Evolutionary conservation across 2,888 invertebrate genomes (phyloP).

Genomic region (Erebia palarica): DNA sequence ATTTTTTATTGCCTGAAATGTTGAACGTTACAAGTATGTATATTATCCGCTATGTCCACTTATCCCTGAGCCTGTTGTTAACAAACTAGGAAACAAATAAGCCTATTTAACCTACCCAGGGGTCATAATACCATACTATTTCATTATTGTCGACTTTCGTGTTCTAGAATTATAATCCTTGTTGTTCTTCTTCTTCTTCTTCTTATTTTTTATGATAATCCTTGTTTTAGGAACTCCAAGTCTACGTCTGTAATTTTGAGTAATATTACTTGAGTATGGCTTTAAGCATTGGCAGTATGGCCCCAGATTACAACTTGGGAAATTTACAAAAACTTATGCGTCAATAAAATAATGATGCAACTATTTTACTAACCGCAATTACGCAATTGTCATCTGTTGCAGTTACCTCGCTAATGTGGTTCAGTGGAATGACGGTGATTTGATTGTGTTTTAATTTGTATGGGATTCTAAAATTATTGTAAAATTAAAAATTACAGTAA

Average conservation of each 20-base stretch:
- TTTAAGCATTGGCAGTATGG: too few relatives aligned
- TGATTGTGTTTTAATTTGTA: constrained; percentile 3
- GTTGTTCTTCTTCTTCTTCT: too few relatives aligned
- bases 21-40: too few relatives aligned
- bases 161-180: too few relatives aligned
- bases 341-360: constrained; percentile 23
- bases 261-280: too few relatives aligned
- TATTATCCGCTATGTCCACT: too few relatives aligned
- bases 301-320: neutral
- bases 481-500: too few relatives aligned
- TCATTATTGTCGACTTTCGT: too few relatives aligned
- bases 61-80: neutral
- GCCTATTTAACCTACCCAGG: neutral
- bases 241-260: too few relatives aligned
- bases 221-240: too few relatives aligned
- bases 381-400: constrained; percentile 18
- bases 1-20: neutral
- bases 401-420: neutral
- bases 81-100: neutral
- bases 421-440: constrained; percentile 13
- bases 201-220: too few relatives aligned
- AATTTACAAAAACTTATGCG: constrained; percentile 19
- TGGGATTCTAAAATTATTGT: neutral
- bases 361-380: constrained; percentile 27
- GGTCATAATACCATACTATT: too few relatives aligned